phyloP scores from a whole-genome alignment of 30 jellyfish, hydroid and myxozoan genomes.

The Phacellophora camtschatica region DNA sequence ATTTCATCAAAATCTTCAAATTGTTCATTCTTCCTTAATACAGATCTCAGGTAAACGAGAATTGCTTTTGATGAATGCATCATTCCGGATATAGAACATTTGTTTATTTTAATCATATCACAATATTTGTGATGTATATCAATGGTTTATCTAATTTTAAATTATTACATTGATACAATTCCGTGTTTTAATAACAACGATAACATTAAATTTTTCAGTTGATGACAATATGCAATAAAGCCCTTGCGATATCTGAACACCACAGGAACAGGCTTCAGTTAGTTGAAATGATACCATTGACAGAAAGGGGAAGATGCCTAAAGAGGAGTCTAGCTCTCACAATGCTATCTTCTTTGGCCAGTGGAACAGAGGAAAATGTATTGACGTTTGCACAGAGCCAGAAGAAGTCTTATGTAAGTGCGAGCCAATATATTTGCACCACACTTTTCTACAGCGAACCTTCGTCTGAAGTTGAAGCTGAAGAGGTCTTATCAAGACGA shows the following conservation, averaged over 20 bases:
- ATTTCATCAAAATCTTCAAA: no score
- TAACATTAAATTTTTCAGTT: not conserved
- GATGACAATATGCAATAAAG: conserved; percentile 11
- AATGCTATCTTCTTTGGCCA: not conserved
- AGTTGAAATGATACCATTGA: conserved; percentile 41
- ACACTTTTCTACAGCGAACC: not conserved
- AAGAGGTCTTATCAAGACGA: not conserved
- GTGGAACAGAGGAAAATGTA: not conserved
- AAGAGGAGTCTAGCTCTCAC: conserved; percentile 25
- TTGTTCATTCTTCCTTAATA: no score
- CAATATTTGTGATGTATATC: no score
- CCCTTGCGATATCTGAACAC: conserved; percentile 1
- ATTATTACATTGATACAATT: no score
- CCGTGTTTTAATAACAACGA: no score
- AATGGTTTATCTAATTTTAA: no score
- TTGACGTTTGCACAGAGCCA: not conserved
- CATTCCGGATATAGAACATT: no score
- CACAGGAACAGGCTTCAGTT: conserved; percentile 52
- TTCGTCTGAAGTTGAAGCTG: not conserved
- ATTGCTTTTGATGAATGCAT: no score
- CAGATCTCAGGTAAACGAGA: no score
- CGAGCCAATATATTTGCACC: not conserved
- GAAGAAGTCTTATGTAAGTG: not conserved
- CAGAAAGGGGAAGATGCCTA: conserved; percentile 54
- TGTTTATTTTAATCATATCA: no score